Evolutionary conservation across 2,113 vertebrate species (phyloP).

Genomic region (Chelonoidis abingdonii): DNA sequence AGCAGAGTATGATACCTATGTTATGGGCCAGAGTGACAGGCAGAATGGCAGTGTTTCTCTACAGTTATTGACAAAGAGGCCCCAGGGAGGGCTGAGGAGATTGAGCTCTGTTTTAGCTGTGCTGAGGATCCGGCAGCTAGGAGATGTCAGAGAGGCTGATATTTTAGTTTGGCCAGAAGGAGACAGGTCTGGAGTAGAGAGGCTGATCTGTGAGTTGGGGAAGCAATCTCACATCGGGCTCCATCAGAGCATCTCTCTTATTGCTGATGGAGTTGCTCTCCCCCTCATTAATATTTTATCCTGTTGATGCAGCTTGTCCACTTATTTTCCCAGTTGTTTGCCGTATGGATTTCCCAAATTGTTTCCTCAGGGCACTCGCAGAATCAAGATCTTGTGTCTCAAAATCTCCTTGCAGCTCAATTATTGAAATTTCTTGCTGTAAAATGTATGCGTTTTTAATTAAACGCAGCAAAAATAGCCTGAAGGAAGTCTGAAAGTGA

Average conservation of each 20-base stretch:
- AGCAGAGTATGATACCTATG: too few relatives aligned
- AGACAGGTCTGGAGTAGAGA: too few relatives aligned
- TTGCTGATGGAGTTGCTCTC: background rate
- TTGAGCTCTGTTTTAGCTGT: too few relatives aligned
- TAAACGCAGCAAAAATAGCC: constrained; percentile 27
- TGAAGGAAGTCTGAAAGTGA: constrained; percentile 27
- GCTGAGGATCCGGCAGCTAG: too few relatives aligned
- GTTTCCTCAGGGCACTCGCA: constrained; percentile 47
- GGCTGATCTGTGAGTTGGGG: background rate
- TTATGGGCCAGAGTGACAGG: too few relatives aligned
- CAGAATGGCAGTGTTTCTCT: too few relatives aligned
- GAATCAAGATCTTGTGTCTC: constrained; percentile 31
- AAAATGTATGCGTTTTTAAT: constrained; percentile 57
- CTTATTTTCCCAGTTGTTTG: constrained; percentile 61
- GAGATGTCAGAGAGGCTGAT: too few relatives aligned
- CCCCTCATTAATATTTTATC: constrained; percentile 67
- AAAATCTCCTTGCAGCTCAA: constrained; percentile 42
- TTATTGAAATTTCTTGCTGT: constrained; percentile 65
- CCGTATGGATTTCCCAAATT: constrained; percentile 57
- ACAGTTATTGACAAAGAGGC: too few relatives aligned
- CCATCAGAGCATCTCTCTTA: background rate
- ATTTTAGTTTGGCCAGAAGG: too few relatives aligned
- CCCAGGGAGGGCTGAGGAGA: too few relatives aligned
- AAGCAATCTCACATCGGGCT: background rate
- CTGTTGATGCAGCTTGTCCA: constrained; percentile 60